Base-by-base conservation (phyloP, 1,140 invertebrate species). In the Stegodyphus mimosarum region DNA sequence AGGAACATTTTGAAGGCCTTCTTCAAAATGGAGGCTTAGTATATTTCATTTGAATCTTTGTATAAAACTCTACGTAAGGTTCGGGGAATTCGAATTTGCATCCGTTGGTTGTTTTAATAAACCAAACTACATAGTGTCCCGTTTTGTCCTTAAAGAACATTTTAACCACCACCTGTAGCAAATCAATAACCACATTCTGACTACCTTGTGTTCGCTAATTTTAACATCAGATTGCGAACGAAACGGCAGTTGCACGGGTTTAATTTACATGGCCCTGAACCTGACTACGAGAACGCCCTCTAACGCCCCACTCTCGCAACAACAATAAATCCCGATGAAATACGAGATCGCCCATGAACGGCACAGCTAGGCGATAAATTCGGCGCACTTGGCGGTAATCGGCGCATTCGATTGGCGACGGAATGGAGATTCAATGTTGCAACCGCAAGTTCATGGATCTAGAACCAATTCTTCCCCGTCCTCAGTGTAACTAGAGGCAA, bases 371-470 rank as follows among this genome's bases (percentile, higher is more conserved):
- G 75, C 75, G 63, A 66, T n/a, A n/a, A 66, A 66, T 17, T 55
- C 15, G 75, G 49, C 49, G 48, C 7, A 9, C 63, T 77, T 77
- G 75, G 75, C 75, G 48, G 11, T 51, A 48, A 55, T 48, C 63
- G 33, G 33, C 33, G 66, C 6, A 5, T 6, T 48, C 17, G 48
- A 18, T 77, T 77, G 75, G 75, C 75, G 75, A 13, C 63, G n/a
- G 49, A 9, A 6, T 49, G 33, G 63, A 67, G 63, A 77, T 77
- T 67, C 75, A 66, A 67, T 77, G 75, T 77, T 77, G 50, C 75
- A 77, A 77, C 75, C 75, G 55, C 75, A 67, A 74, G 75, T 55
- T 33, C 48, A 77, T 77, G 75, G 75, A 77, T 77, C 75, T 63
- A 77, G 64, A 77, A 66, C 63, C 52, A 77, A 77, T 18, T 74